Evolutionary conservation across 2,888 invertebrate genomes (phyloP), one percentile per base, ranked within the genome.

Genomic region (Brachyptera putata): DNA sequence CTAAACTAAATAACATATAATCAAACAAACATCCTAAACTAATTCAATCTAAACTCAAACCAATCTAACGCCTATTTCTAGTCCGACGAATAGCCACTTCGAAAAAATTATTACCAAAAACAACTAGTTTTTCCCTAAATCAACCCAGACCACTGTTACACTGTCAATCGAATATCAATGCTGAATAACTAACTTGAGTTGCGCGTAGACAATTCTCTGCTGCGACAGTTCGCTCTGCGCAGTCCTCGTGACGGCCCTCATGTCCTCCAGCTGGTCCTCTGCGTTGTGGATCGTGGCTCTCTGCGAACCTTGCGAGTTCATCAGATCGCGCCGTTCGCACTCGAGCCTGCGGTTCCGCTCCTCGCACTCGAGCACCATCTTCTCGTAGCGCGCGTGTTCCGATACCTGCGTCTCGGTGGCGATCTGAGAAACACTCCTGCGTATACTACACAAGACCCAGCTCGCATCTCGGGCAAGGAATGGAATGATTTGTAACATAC

Each of bases 191-290:
- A 67, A 85, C 84, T 81, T 81, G 16, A 85, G 70, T 70, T 84
- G 84, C 49, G 72, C 76, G 61, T 83, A 81, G 59, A 79, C 77
- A 0, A 79, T 76, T 39, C 78, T 76, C 41, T 81, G 76, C 26
- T 78, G 77, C 18, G 77, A 74, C 11, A 82, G 73, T 59, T 85
- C 85, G 16, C 74, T 72, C 62, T 81, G 80, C 0, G 79, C 71
- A 22, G 72, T 71, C 16, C 72, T 71, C 1, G 82, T 65, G 48
- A 82, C 79, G n/a, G 79, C 76, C 57, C 75, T 77, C 1, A 79
- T 64, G 16, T 76, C 75, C n/a, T 77, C 76, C 30, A 80, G 70
- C 67, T 84, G 80, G 49, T 82, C 80, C 66, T 82, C 82, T 0
- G 84, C 69, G 49, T 77, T 74, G 7, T 71, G 74, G 57, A 82